Conservation (phyloP, 2,888 invertebrate genomes). For the Drosophila stalkeri region DNA sequence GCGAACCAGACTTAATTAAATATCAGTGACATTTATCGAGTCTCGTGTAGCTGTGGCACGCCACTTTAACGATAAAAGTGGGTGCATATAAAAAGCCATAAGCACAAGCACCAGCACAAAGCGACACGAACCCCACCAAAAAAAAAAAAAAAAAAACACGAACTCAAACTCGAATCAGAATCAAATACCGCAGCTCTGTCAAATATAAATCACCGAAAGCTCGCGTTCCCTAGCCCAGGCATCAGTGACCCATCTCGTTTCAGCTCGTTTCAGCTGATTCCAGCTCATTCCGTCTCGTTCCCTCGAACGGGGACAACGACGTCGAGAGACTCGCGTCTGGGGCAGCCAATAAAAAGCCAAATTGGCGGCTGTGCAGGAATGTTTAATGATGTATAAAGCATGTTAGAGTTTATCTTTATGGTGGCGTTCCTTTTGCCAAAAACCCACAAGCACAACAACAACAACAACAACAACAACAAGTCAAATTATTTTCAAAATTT, state of each 20-base stretch:
- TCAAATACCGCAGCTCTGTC: constrained; percentile 70
- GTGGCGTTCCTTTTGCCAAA: constrained; percentile 74
- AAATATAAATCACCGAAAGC: constrained; percentile 78
- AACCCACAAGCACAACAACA: constrained; percentile 28
- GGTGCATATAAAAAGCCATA: constrained; percentile 46
- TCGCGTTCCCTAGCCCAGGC: constrained; percentile 52
- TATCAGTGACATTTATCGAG: constrained; percentile 80
- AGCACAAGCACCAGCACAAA: not conserved
- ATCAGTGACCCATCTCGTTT: constrained; percentile 35
- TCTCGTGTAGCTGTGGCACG: constrained; percentile 75
- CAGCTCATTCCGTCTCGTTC: constrained; percentile 2
- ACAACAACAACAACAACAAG: constrained; percentile 51
- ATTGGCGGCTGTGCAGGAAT: constrained; percentile 79
- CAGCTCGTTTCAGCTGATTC: constrained; percentile 21
- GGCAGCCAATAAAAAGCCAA: constrained; percentile 53
- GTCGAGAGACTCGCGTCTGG: constrained; percentile 20
- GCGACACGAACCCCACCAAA: constrained; percentile 24
- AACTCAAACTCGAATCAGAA: constrained; percentile 37
- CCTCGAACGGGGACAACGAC: not conserved
- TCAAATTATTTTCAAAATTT: constrained; percentile 75
- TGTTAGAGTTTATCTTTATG: constrained; percentile 83
- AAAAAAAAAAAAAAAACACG: no score
- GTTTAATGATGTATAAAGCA: constrained; percentile 83
- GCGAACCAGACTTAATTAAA: constrained; percentile 74
- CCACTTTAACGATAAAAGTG: constrained; percentile 74